Conservation (phyloP, 2,113 vertebrate species). For the Oenanthe melanoleuca region DNA sequence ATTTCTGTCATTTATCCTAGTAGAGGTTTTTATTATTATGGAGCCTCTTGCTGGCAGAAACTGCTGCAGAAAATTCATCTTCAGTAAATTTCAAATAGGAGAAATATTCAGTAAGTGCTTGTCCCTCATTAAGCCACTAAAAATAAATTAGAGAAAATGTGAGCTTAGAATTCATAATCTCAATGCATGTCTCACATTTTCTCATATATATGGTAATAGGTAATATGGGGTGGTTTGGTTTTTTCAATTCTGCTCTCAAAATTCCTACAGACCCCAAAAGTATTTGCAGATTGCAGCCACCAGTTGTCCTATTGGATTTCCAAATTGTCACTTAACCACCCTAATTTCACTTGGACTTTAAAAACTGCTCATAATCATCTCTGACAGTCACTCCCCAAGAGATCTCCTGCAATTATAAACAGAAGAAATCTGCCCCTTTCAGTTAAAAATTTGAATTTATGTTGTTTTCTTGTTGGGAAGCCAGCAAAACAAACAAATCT, state of each 20-base stretch:
- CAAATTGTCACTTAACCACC: background rate
- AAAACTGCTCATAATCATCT: background rate
- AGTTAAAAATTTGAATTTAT: background rate
- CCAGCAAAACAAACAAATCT: background rate
- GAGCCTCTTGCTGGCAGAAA: background rate
- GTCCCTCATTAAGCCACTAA: background rate
- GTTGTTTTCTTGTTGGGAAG: background rate
- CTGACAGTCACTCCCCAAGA: background rate
- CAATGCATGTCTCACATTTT: background rate
- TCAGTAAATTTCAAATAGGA: background rate
- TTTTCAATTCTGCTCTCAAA: background rate
- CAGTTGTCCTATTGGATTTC: background rate
- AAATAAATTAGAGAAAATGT: background rate
- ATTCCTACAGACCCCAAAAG: background rate
- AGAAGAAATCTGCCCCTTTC: background rate
- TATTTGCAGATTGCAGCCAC: background rate
- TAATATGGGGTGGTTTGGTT: background rate
- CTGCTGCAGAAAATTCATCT: background rate
- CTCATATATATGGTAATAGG: background rate
- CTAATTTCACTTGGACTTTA: background rate
- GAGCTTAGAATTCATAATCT: background rate
- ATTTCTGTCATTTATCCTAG: background rate
- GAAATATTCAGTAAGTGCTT: background rate
- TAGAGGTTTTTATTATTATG: background rate
- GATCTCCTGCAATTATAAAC: background rate